Base-by-base conservation (phyloP, 1,140 invertebrate species). In the Andricus grossulariae region DNA sequence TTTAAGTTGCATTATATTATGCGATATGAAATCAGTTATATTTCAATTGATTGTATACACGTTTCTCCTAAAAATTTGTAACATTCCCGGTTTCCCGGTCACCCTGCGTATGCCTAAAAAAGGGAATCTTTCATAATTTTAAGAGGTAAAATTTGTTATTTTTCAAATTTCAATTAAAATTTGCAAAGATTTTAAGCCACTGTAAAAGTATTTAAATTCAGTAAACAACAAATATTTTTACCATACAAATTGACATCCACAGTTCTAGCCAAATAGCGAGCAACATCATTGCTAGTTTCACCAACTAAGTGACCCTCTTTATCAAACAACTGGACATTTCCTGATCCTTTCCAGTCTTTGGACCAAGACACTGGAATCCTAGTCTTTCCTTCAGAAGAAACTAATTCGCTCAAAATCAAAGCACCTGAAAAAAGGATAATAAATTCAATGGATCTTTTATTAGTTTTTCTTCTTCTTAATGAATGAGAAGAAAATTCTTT, bases 221-320 rank as follows among this genome's bases (percentile, higher is more conserved):
- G 72, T 72, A 54, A 25, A 72, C 49, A 72, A 50, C 8, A 72
- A 72, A 55, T 21, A 60, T 57, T 74, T 55, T 81, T 87, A 91
- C 90, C 90, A 87, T 91, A 91, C 50, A 91, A 81, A 39, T 86
- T 73, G 16, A 72, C 32, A 52, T 83, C 79, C 10, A 86, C 74
- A 19, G 74, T 84, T 80, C 90, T 85, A n/a, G 87, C 86, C 18
- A 91, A 84, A 60, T 85, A 91, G 0, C 90, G 88, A 71, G 76
- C 79, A 25, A 90, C 81, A 77, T 88, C 85, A 73, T 79, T 86
- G 71, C 79, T 84, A 52, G 73, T 83, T 57, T 88, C 83, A 51
- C 81, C 87, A 39, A 90, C 66, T 6, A 87, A 21, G 45, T 72
- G 57, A 11, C 81, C 78, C 76, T 86, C 79, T 49, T 85, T 76